Conservation (phyloP, 2,113 vertebrate species). For the human region DNA sequence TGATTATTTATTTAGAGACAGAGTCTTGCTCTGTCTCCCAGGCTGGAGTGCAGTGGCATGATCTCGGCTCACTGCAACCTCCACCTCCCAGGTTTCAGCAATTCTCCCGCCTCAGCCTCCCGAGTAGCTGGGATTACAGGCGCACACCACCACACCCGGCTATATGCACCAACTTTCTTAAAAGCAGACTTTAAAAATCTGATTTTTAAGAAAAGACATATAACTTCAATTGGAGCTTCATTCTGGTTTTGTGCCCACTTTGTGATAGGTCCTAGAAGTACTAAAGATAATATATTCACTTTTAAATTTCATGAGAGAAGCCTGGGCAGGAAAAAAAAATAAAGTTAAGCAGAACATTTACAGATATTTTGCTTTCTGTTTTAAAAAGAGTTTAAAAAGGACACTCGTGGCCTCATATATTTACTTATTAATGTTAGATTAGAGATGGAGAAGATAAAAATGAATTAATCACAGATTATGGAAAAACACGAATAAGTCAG, state of each 20-base stretch:
- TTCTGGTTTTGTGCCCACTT: not conserved
- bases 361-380: not conserved
- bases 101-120: too few relatives aligned
- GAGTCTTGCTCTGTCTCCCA: too few relatives aligned
- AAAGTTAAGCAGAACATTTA: not conserved
- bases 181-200: not conserved
- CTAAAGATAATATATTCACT: not conserved
- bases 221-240: not conserved
- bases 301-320: not conserved
- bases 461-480: not conserved
- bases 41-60: too few relatives aligned
- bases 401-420: not conserved
- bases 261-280: not conserved
- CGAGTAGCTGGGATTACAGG: too few relatives aligned
- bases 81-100: too few relatives aligned
- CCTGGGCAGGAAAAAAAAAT: not conserved
- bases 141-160: too few relatives aligned
- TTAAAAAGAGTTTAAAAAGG: not conserved
- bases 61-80: too few relatives aligned
- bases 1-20: not conserved
- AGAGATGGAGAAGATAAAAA: slow-evolving; percentile 37
- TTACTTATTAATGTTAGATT: not conserved
- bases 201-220: not conserved
- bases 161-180: not conserved
- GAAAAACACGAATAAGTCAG: slow-evolving; percentile 12